Evolutionary conservation across 1,140 invertebrate genomes (phyloP).

Genomic region (Coboldia fuscipes): DNA sequence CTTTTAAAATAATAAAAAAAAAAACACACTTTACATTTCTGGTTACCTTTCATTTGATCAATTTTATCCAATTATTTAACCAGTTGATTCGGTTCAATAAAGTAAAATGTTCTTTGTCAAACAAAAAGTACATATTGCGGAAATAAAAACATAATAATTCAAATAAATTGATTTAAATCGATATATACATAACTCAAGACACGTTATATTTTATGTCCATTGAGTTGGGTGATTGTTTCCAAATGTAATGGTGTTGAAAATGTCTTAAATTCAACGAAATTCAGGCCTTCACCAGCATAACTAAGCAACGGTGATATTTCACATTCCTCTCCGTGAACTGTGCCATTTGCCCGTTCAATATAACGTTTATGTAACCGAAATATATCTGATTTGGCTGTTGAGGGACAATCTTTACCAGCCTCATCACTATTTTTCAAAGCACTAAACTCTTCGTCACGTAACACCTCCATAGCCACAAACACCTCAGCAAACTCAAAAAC

Average conservation of each 20-base stretch:
- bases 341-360: slow-evolving; percentile 65
- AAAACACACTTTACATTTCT: too few relatives aligned
- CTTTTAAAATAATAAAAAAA: too few relatives aligned
- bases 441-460: slow-evolving; percentile 85
- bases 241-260: slow-evolving; percentile 45
- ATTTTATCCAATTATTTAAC: too few relatives aligned
- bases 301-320: slow-evolving; percentile 86
- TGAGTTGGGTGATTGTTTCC: too few relatives aligned
- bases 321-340: slow-evolving; percentile 41
- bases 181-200: too few relatives aligned
- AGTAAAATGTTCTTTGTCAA: too few relatives aligned
- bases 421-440: slow-evolving; percentile 87
- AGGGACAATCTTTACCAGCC: slow-evolving; percentile 74
- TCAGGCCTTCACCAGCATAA: slow-evolving; percentile 72
- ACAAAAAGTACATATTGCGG: too few relatives aligned
- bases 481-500: slow-evolving; percentile 84
- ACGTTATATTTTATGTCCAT: background rate
- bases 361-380: slow-evolving; percentile 65
- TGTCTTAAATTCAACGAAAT: slow-evolving; percentile 38
- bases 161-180: too few relatives aligned
- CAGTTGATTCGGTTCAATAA: too few relatives aligned
- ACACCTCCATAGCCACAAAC: slow-evolving; percentile 86
- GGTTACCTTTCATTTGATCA: too few relatives aligned
- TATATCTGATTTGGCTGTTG: slow-evolving; percentile 61
- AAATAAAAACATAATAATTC: too few relatives aligned